These are phyloP conservation scores for Cynopterus sphinx DNA, from an alignment of 2,797 vertebrate species.

Conservation along the genomic window DNA sequence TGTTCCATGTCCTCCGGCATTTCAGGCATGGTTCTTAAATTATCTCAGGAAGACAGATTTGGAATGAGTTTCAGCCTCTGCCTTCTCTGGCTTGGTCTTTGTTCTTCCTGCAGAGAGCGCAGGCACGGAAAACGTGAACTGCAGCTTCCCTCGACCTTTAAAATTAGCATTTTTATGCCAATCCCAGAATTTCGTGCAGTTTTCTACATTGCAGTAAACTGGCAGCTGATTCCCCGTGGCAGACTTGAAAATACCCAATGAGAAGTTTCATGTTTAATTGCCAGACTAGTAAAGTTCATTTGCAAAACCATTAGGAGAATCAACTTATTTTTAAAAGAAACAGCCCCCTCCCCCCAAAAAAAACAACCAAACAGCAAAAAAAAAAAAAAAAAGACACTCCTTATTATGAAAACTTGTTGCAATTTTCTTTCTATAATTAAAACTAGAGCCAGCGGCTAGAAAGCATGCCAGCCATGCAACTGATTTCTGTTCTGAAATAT, in stretches of 20 bases:
- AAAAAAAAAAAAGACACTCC: neutral
- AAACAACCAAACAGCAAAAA: too few relatives aligned
- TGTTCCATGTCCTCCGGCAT: slow-evolving; percentile 80
- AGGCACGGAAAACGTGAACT: slow-evolving; percentile 26
- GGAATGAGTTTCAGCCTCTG: neutral
- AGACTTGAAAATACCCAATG: slow-evolving; percentile 73
- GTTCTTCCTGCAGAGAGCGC: slow-evolving; percentile 51
- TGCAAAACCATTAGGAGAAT: neutral
- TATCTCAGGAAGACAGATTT: neutral
- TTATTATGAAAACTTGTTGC: neutral
- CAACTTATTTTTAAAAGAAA: neutral
- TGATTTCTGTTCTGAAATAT: slow-evolving; percentile 46
- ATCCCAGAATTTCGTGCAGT: slow-evolving; percentile 51
- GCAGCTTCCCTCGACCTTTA: slow-evolving; percentile 76
- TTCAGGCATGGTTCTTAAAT: slow-evolving; percentile 75
- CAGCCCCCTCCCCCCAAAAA: neutral
- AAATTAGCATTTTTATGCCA: slow-evolving; percentile 73
- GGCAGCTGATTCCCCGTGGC: slow-evolving; percentile 74
- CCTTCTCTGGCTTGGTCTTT: slow-evolving; percentile 17
- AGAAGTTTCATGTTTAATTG: slow-evolving; percentile 73
- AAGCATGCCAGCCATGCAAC: neutral
- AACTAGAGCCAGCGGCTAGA: neutral
- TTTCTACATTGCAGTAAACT: slow-evolving; percentile 68
- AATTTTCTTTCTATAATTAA: slow-evolving; percentile 9
- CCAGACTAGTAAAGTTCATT: neutral